Evolutionary conservation across 2,797 vertebrate species (phyloP), one percentile per base, ranked within the genome.

Genomic region (Silurus lanzhouensis): DNA sequence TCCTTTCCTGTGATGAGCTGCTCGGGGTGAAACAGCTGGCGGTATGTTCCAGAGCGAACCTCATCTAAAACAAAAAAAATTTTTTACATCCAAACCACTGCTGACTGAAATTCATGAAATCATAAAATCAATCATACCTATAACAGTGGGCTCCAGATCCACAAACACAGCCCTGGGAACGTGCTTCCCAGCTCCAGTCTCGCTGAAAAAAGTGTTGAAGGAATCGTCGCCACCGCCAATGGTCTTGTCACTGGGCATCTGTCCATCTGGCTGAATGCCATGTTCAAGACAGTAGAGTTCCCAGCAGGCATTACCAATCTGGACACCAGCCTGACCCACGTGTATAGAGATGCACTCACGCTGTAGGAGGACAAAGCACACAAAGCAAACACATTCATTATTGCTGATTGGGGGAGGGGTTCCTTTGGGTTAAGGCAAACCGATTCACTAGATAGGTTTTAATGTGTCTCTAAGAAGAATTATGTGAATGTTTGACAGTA

Each of bases 151-250:
- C 66, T 96, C 96, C 93, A 96, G 89, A 87, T 96, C 96, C 89
- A 97, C 95, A 3, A 96, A 97, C 84, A 97, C 95, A 78, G 96
- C 96, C 10, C 96, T 91, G 82, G 96, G 96, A 44, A 96, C 96
- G 0, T 96, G 95, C 85, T 92, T 94, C 86, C 93, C 93, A 84
- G 94, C 87, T 0, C 95, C 96, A 57, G 95, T 96, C 92, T 94
- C 94, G 90, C 92, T 3, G 85, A 93, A 94, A 38, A 93, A 94
- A 38, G 93, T 95, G 88, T 90, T 94, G 88, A 94, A 95, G 83
- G 94, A 94, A 79, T 95, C 91, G 0, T 93, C 91, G 4, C 91
- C 92, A 74, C 92, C 91, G 0, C 91, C 90, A 0, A 93, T 92
- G 87, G 93, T 93, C 83, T 95, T 94, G 88, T 94, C 89, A 0